phyloP scores from a whole-genome alignment of 2,888 invertebrate genomes.

The Leucozona laternaria region DNA sequence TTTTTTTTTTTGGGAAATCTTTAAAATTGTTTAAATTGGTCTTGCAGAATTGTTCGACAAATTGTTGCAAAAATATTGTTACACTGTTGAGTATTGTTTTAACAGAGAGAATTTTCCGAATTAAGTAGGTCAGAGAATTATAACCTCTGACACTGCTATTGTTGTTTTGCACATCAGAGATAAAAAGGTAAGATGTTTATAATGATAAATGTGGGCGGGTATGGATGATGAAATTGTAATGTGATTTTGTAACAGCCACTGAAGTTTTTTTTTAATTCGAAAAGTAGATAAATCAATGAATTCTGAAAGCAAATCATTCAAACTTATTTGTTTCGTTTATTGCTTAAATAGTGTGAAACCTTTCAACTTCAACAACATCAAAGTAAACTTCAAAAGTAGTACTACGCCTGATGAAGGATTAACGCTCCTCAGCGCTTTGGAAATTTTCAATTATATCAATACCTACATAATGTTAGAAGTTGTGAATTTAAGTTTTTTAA shows the following conservation, averaged over 20 bases:
- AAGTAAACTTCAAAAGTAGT: no score
- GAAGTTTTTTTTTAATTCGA: no score
- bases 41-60: slow-evolving; percentile 57
- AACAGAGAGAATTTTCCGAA: slow-evolving; percentile 54
- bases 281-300: no score
- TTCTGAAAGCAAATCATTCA: no score
- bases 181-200: neutral
- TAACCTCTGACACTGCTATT: slow-evolving; percentile 66
- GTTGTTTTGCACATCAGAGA: neutral
- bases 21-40: slow-evolving; percentile 66
- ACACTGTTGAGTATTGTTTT: slow-evolving; percentile 48
- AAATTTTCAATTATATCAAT: no score
- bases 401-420: no score
- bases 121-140: slow-evolving; percentile 64
- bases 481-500: no score
- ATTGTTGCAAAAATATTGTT: slow-evolving; percentile 57
- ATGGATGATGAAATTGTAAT: neutral
- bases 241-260: neutral
- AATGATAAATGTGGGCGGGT: neutral
- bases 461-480: no score
- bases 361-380: no score
- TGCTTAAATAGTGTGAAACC: no score
- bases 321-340: no score
- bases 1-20: slow-evolving; percentile 62
- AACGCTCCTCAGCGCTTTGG: no score